These are phyloP conservation scores for Pyrocephalus nanus DNA, from an alignment of 2,797 vertebrate genomes.

Conservation along the genomic window DNA sequence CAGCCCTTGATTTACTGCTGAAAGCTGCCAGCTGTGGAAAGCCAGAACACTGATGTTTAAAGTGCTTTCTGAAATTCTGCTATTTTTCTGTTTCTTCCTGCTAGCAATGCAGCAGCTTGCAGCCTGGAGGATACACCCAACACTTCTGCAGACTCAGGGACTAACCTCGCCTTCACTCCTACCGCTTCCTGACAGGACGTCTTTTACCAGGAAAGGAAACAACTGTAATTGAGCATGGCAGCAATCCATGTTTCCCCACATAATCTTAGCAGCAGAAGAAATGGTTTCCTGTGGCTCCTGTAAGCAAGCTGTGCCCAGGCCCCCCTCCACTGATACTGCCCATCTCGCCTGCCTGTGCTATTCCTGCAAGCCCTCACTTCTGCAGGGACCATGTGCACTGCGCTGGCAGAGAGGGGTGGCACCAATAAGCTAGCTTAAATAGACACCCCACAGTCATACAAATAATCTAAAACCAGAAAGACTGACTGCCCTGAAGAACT, in stretches of 20 bases:
- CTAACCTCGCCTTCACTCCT: not conserved
- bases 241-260: not conserved
- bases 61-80: not conserved
- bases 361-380: not conserved
- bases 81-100: not conserved
- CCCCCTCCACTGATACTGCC: fast-evolving
- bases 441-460: not conserved
- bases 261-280: slow-evolving; percentile 18
- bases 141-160: not conserved
- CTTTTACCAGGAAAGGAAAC: slow-evolving; percentile 39
- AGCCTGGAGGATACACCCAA: not conserved
- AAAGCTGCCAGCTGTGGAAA: not conserved
- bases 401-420: fast-evolving
- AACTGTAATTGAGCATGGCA: not conserved
- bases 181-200: not conserved
- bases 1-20: not conserved
- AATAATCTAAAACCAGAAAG: not conserved
- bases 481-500: not conserved
- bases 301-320: not conserved
- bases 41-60: not conserved
- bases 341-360: fast-evolving
- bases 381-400: fast-evolving
- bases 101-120: not conserved
- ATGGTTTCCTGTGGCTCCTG: not conserved
- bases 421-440: not conserved